These are phyloP conservation scores for Drosophila nigrodunni DNA, from an alignment of 1,140 invertebrate species.

Conservation along the genomic window DNA sequence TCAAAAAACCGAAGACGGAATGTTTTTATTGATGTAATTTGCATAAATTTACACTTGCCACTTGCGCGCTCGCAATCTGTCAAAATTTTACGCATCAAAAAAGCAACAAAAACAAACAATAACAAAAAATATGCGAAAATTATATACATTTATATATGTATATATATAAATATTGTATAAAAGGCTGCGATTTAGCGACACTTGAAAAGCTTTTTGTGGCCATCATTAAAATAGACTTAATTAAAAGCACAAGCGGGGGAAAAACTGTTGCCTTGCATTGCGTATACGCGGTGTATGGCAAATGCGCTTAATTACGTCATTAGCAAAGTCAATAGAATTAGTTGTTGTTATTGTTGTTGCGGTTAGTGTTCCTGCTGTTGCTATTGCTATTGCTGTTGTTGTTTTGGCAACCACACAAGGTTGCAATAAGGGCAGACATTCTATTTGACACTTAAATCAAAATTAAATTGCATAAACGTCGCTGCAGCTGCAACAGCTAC, in stretches of 20 bases:
- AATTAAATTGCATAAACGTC: slow-evolving; percentile 76
- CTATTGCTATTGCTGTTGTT: not conserved
- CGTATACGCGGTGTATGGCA: slow-evolving; percentile 66
- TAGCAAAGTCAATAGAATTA: slow-evolving; percentile 82
- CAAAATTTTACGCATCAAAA: slow-evolving; percentile 65
- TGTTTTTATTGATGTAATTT: slow-evolving; percentile 83
- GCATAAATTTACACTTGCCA: slow-evolving; percentile 80
- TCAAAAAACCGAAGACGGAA: slow-evolving; percentile 66
- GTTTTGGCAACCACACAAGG: slow-evolving; percentile 31
- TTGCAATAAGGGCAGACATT: slow-evolving; percentile 57
- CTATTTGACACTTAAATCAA: slow-evolving; percentile 76
- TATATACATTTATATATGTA: too few relatives aligned
- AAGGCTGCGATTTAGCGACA: slow-evolving; percentile 37
- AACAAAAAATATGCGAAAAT: slow-evolving; percentile 5
- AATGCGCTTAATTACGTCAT: slow-evolving; percentile 82
- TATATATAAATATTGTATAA: not conserved
- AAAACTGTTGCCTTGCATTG: slow-evolving; percentile 44
- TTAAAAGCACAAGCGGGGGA: slow-evolving; percentile 65
- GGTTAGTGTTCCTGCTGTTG: slow-evolving; percentile 1
- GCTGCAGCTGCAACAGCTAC: slow-evolving; percentile 34
- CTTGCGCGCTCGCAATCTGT: slow-evolving; percentile 64
- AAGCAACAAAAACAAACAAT: not conserved
- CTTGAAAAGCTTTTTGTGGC: slow-evolving; percentile 57
- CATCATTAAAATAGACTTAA: slow-evolving; percentile 77
- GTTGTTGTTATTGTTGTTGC: slow-evolving; percentile 49